These are phyloP conservation scores for Cheumatopsyche charites DNA, from an alignment of 1,140 invertebrate species.

Conservation along the genomic window DNA sequence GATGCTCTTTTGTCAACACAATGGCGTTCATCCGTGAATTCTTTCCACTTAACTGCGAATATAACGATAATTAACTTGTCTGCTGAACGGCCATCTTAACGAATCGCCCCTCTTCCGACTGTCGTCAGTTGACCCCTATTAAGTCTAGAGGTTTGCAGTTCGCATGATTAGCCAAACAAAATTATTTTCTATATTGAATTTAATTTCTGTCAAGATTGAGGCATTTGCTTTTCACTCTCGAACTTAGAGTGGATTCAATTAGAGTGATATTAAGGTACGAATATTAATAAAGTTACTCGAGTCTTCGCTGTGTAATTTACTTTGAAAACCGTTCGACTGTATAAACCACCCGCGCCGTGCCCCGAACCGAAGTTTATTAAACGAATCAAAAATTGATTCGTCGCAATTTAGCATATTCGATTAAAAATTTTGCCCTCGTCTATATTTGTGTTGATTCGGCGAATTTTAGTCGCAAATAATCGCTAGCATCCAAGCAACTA, in stretches of 20 bases:
- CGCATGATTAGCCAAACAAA: too few relatives aligned
- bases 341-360: not conserved
- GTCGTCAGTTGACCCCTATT: not conserved
- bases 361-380: conserved; percentile 1
- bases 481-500: too few relatives aligned
- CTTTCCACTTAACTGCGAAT: conserved; percentile 46
- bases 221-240: not conserved
- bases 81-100: conserved; percentile 37
- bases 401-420: too few relatives aligned
- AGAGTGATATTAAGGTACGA: not conserved
- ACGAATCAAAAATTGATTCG: too few relatives aligned
- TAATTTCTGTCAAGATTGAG: too few relatives aligned
- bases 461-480: too few relatives aligned
- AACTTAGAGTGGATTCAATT: conserved; percentile 11
- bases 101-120: not conserved
- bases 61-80: conserved; percentile 45
- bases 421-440: too few relatives aligned
- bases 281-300: conserved; percentile 11
- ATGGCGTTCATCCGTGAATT: conserved; percentile 46
- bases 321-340: conserved; percentile 5
- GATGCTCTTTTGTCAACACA: conserved; percentile 47
- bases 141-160: too few relatives aligned
- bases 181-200: too few relatives aligned
- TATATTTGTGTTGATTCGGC: too few relatives aligned
- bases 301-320: conserved; percentile 5